Percentiles rank a stretch among this genome's conserved stretches.
Evolutionary conservation across 2,888 invertebrate species (phyloP).

Genomic region (Chaetoderma sp.): DNA sequence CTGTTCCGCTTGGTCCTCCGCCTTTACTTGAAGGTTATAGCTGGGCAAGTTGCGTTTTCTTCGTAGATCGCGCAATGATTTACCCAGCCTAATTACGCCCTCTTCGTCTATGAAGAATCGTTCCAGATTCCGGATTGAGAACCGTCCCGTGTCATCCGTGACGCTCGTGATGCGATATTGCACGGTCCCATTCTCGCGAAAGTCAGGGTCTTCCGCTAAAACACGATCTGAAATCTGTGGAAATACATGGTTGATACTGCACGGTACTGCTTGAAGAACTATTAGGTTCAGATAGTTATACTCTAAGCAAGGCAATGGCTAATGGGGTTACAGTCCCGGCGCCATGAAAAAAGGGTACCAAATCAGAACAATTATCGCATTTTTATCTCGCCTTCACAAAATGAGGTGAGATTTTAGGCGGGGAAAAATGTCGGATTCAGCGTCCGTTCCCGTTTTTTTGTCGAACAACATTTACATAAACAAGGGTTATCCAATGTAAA

Average conservation of each 20-base stretch:
- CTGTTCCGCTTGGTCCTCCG: conserved; percentile 27
- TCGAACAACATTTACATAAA: too few relatives aligned
- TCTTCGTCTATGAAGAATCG: conserved; percentile 33
- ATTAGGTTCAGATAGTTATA: too few relatives aligned
- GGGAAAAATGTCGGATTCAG: too few relatives aligned
- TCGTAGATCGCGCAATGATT: conserved; percentile 34
- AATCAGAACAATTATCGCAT: too few relatives aligned
- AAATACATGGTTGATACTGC: neutral
- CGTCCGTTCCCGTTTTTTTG: too few relatives aligned
- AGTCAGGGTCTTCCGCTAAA: conserved; percentile 30
- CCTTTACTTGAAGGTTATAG: conserved; percentile 31
- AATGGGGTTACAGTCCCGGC: too few relatives aligned
- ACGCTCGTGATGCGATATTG: conserved; percentile 26
- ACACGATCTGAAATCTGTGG: conserved; percentile 16
- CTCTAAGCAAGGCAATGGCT: too few relatives aligned
- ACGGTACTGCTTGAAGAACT: too few relatives aligned
- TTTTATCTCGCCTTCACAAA: too few relatives aligned
- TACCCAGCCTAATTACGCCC: conserved; percentile 26
- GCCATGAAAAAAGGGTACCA: too few relatives aligned
- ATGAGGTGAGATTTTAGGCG: too few relatives aligned
- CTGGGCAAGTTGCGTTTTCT: conserved; percentile 28
- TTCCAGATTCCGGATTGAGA: conserved; percentile 28
- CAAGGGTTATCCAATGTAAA: too few relatives aligned
- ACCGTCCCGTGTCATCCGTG: conserved; percentile 10
- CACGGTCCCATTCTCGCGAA: conserved; percentile 33